Conservation (phyloP, 2,113 vertebrate genomes). For the Willisornis vidua region DNA sequence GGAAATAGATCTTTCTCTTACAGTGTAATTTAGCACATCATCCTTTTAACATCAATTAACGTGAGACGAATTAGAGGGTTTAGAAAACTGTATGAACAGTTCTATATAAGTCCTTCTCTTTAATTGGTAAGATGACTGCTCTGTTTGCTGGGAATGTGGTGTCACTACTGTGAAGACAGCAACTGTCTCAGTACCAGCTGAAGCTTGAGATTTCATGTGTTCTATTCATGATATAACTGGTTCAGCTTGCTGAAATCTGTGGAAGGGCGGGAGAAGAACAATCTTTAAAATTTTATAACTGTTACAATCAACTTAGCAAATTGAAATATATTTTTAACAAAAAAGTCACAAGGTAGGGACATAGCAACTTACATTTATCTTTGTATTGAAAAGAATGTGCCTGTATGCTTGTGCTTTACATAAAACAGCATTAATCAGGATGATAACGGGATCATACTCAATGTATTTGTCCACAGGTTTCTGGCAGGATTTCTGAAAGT, state of each 20-base stretch:
- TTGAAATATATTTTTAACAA: neutral
- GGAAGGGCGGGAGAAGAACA: neutral
- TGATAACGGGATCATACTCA: conserved; percentile 98
- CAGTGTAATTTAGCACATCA: neutral
- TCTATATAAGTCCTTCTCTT: neutral
- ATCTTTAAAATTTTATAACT: neutral
- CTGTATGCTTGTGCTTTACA: conserved; percentile 96
- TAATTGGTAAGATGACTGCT: neutral
- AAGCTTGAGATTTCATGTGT: neutral
- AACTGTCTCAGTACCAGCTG: neutral
- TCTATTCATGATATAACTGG: neutral
- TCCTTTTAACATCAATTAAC: neutral
- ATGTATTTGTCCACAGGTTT: conserved; percentile 98
- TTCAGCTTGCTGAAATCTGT: neutral
- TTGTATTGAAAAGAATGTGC: conserved; percentile 95
- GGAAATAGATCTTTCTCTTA: neutral
- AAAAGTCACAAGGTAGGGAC: neutral
- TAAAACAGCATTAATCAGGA: conserved; percentile 93
- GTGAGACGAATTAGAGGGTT: neutral
- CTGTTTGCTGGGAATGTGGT: neutral
- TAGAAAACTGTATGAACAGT: neutral
- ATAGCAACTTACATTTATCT: conserved; percentile 86
- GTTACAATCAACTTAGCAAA: neutral
- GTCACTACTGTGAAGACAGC: neutral
- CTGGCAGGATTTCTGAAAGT: conserved; percentile 88